Evolutionary conservation across 2,797 vertebrate species (phyloP).

Genomic region (Dipus sagitta): DNA sequence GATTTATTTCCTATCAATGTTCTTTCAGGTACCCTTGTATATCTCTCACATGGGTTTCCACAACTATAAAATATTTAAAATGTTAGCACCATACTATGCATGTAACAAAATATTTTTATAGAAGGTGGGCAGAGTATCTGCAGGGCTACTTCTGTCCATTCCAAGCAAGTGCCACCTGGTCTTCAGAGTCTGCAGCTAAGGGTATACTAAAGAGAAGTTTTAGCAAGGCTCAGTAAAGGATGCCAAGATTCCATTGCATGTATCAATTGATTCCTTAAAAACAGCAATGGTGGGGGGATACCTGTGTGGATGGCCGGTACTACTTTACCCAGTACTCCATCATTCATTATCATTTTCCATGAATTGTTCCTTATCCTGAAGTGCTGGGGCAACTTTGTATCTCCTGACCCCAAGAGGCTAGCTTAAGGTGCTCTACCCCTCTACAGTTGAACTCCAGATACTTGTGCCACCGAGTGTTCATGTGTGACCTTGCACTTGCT

Average conservation of each 20-base stretch:
- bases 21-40: not conserved
- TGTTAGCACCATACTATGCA: not conserved
- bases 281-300: not conserved
- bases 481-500: no score
- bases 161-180: not conserved
- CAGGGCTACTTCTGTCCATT: not conserved
- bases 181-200: not conserved
- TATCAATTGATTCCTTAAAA: not conserved
- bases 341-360: no score
- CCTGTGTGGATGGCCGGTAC: no score
- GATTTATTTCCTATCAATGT: not conserved
- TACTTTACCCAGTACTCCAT: no score
- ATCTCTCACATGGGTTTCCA: not conserved
- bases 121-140: no score
- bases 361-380: no score
- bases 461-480: no score
- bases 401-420: no score
- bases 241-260: not conserved
- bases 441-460: no score
- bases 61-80: not conserved
- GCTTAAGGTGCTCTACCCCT: no score
- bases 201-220: not conserved
- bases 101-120: not conserved
- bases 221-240: not conserved
- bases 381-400: no score